These are phyloP conservation scores for Labeo calbasu DNA, from an alignment of 2,797 vertebrate genomes.

Conservation along the genomic window DNA sequence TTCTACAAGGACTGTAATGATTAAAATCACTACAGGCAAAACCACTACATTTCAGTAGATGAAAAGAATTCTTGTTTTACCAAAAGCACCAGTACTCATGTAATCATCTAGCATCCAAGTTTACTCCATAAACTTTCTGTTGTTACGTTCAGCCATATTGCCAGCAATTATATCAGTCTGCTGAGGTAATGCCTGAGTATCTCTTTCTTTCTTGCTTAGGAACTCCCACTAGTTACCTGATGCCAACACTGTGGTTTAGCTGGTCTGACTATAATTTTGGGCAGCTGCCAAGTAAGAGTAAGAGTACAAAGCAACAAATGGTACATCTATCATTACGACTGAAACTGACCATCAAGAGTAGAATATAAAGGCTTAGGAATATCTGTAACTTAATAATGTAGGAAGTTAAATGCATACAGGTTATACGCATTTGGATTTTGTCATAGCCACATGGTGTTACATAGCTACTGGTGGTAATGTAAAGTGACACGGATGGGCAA, in stretches of 20 bases:
- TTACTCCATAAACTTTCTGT: slow-evolving; percentile 1
- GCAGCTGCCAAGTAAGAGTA: slow-evolving; percentile 54
- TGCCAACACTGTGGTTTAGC: slow-evolving; percentile 69
- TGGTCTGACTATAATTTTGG: slow-evolving; percentile 66
- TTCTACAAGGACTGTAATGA: too few species aligned
- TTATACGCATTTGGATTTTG: neutral
- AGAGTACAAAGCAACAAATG: slow-evolving; percentile 44
- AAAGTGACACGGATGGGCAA: neutral
- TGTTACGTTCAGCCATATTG: slow-evolving; percentile 17
- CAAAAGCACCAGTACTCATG: neutral
- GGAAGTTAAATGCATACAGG: neutral
- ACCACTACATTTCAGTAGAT: neutral
- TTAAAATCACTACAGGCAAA: too few species aligned
- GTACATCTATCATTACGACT: slow-evolving; percentile 22
- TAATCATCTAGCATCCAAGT: neutral
- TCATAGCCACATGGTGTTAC: neutral
- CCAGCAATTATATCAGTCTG: slow-evolving; percentile 40
- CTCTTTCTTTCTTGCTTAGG: slow-evolving; percentile 36
- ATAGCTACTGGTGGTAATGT: neutral
- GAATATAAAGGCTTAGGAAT: neutral
- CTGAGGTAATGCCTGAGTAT: slow-evolving; percentile 42
- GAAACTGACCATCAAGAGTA: slow-evolving; percentile 41
- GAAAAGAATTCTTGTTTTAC: neutral
- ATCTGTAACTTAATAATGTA: neutral
- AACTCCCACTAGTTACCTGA: slow-evolving; percentile 56